Evolutionary conservation across 2,113 vertebrate genomes (phyloP), one percentile per base, ranked within the genome.

Genomic region (Acanthochromis polyacanthus): DNA sequence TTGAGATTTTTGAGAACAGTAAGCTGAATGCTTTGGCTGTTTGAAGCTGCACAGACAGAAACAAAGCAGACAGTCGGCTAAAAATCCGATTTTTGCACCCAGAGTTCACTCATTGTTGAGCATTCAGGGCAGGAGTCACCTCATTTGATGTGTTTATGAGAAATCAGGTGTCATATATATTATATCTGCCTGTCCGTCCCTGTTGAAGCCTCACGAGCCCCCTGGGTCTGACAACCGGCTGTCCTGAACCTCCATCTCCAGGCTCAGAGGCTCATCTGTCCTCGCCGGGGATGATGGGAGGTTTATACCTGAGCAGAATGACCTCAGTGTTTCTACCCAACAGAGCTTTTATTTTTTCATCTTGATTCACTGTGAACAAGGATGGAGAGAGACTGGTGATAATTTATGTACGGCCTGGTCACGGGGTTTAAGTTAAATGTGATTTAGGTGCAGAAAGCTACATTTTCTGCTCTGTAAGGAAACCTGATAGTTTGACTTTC

Each of bases 391-490:
- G 81, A 70, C 51, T 1, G 30, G 25, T 45, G 48, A 69, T 84
- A 63, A 88, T 89, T 91, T 87, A 81, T 86, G 84, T 71, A 65
- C 10, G 3, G 51, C 70, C 57, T 3, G 46, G 84, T 90, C 80
- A 60, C 10, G 10, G 30, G 53, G 40, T 40, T n/a, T 57, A 30
- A 32, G 59, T 28, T 8, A 22, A 58, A 65, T 67, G 58, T 58
- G 43, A 61, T 69, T 78, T 50, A 57, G 38, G 36, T 30, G 78
- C 57, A 70, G 23, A 72, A 57, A 12, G 30, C 7, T 46, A 48
- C 56, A 51, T 72, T 64, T 9, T 14, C 32, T 52, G 23, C n/a
- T 56, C 16, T 63, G 25, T 80, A 46, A 66, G 69, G 62, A 66
- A 30, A 59, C 57, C 40, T 59, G 62, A 52, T 57, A 65, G 36